These are phyloP conservation scores for Caenorhabditis remanei DNA, from an alignment of 1,140 invertebrate species.

Conservation along the genomic window DNA sequence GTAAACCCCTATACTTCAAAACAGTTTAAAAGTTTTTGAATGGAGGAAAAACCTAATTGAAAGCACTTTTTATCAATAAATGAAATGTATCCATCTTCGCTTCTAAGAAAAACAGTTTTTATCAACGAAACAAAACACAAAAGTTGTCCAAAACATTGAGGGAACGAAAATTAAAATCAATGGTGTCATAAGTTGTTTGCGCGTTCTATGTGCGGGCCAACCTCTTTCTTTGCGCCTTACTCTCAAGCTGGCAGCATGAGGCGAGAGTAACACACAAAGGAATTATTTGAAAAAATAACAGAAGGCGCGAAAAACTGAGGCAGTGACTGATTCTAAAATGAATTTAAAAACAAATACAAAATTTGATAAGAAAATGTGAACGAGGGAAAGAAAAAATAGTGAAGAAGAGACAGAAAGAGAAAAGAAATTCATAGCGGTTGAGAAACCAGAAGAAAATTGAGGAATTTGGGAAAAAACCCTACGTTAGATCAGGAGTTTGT, in stretches of 20 bases:
- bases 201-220: slow-evolving; percentile 28
- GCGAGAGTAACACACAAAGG: background rate
- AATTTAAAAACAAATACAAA: background rate
- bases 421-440: background rate
- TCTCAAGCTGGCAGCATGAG: background rate
- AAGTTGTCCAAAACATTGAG: background rate
- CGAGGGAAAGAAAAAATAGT: background rate
- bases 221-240: background rate
- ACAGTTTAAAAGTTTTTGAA: no score
- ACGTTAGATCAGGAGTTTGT: background rate
- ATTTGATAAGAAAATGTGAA: slow-evolving; percentile 1
- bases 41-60: no score
- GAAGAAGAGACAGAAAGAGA: background rate
- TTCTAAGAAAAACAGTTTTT: no score
- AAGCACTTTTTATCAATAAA: no score
- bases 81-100: no score
- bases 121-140: background rate
- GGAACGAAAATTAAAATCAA: background rate
- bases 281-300: background rate
- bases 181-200: slow-evolving; percentile 52
- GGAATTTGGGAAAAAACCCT: no score
- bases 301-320: background rate
- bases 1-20: no score
- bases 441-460: background rate
- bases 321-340: background rate